Conservation (phyloP, 2,888 invertebrate genomes). For the Stenurella melanura region DNA sequence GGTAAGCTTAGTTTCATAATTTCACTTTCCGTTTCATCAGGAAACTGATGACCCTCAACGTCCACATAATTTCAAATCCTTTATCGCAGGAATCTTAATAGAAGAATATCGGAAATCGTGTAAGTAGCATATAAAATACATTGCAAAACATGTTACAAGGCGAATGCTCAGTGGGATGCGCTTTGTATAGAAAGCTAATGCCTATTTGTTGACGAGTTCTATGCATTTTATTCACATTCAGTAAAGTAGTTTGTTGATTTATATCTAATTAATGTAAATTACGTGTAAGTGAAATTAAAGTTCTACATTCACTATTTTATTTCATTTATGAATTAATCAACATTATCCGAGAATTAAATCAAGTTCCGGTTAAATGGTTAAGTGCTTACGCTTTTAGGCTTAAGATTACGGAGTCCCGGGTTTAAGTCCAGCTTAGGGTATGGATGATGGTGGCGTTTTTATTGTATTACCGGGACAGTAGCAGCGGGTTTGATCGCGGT, state of each 20-base stretch:
- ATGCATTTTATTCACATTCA: conserved; percentile 11
- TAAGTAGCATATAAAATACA: conserved; percentile 12
- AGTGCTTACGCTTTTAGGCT: too few relatives aligned
- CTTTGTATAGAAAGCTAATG: conserved; percentile 10
- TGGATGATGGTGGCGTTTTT: too few relatives aligned
- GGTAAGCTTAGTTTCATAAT: conserved; percentile 22
- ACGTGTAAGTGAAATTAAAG: not conserved
- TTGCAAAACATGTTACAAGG: not conserved
- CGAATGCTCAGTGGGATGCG: conserved; percentile 7
- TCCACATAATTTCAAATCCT: not conserved
- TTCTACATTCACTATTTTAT: too few relatives aligned
- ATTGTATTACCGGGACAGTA: too few relatives aligned
- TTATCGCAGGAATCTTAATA: not conserved
- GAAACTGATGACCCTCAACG: conserved; percentile 3
- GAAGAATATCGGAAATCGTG: not conserved
- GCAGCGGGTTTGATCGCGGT: too few relatives aligned
- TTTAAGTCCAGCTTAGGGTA: too few relatives aligned
- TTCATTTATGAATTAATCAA: too few relatives aligned
- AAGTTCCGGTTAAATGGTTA: too few relatives aligned
- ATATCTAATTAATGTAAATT: not conserved
- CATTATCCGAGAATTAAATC: too few relatives aligned
- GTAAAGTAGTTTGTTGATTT: not conserved
- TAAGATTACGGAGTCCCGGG: too few relatives aligned
- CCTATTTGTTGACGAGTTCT: not conserved
- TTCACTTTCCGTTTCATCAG: not conserved